phyloP scores from a whole-genome alignment of 2,888 invertebrate species.

The Eucera pruinosa region DNA sequence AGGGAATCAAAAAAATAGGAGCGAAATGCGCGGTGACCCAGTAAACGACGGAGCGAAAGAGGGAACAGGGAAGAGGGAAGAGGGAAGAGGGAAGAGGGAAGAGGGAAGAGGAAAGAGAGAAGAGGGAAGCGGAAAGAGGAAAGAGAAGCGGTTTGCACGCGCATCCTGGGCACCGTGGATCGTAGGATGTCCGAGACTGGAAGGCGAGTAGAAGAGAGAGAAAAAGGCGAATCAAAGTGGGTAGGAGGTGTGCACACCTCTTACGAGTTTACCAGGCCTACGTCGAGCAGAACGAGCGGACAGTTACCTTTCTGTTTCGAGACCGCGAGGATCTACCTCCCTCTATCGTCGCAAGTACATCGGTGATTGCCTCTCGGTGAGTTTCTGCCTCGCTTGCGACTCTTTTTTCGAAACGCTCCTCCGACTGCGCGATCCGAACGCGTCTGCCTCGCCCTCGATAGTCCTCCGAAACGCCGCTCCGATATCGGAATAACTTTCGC shows the following conservation, averaged over 20 bases:
- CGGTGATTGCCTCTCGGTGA: constrained; percentile 54
- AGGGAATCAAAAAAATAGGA: not conserved
- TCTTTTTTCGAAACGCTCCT: not conserved
- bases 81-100: too few relatives aligned
- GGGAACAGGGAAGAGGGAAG: too few relatives aligned
- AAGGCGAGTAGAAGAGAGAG: constrained; percentile 48
- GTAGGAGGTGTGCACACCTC: constrained; percentile 73
- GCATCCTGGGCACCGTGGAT: constrained; percentile 12
- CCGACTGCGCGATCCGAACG: too few relatives aligned
- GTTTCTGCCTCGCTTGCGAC: constrained; percentile 14
- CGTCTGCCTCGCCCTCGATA: too few relatives aligned
- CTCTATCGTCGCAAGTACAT: constrained; percentile 45
- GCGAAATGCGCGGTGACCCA: too few relatives aligned
- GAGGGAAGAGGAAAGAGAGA: too few relatives aligned
- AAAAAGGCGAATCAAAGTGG: constrained; percentile 70
- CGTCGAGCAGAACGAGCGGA: constrained; percentile 65
- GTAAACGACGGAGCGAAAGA: too few relatives aligned
- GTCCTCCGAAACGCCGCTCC: too few relatives aligned
- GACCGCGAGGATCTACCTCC: constrained; percentile 79
- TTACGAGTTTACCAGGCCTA: constrained; percentile 69
- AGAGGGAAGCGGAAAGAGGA: too few relatives aligned
- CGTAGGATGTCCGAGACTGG: constrained; percentile 26
- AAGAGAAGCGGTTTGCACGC: not conserved
- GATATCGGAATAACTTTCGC: constrained; percentile 3
- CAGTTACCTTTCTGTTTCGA: constrained; percentile 83